Base-by-base conservation (phyloP, 1,140 invertebrate species). In the Macrocentrus cingulum region DNA sequence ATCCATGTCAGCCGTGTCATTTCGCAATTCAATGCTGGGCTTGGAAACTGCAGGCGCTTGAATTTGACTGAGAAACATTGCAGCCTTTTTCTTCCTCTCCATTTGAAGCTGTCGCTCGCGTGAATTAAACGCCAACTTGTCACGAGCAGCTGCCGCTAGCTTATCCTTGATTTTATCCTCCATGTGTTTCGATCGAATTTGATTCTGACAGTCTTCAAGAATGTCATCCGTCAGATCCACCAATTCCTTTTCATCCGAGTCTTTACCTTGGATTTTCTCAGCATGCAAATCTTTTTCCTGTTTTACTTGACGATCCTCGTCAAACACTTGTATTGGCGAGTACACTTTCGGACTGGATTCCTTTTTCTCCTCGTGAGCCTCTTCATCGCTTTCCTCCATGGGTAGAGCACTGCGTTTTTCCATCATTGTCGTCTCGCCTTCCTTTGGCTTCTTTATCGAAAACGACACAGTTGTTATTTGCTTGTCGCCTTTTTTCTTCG, bases 401-500 rank as follows among this genome's bases (percentile, higher is more conserved):
- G 87, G 87, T 15, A 91, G 65, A 1, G 86, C 86, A 34, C 71
- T 80, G 7, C 87, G 84, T 67, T 87, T 89, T 23, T 89, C 84
- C 22, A 83, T 82, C 3, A 89, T 79, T 2, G 83, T 81, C 0
- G 81, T 76, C 59, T 90, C 88, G 0, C 84, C 83, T 54, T 89
- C 88, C 73, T 91, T 91, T 0, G 86, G 84, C 61, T 90, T 88
- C 70, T 91, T 91, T 20, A 92, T 91, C 0, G 90, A 91, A 70
- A 92, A 92, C 51, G 87, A 88, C 3, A 91, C 89, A 0, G 89
- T 88, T 0, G 83, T 74, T 23, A 75, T 68, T 56, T 72, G 72
- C 50, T 75, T 73, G 7, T 76, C 72, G 0, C 57, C 42, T 5
- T 77, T 79, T 50, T 80, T 76, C 48, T 79, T 77, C 0, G 69